These are phyloP conservation scores for Troglohyphantes excavatus DNA, from an alignment of 2,888 invertebrate genomes.

Conservation along the genomic window DNA sequence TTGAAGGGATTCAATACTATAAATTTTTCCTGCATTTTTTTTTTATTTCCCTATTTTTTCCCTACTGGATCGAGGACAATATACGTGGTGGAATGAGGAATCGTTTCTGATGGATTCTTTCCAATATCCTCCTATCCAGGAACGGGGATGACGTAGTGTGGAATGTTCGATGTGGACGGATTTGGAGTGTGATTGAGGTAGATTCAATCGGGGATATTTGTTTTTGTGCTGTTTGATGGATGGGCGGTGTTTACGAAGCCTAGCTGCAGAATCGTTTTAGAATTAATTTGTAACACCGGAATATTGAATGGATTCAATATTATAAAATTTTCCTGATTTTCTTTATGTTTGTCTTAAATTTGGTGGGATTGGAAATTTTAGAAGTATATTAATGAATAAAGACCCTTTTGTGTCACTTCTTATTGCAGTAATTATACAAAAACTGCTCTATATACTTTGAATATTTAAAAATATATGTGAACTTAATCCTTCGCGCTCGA, in stretches of 20 bases:
- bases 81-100: slow-evolving; percentile 37
- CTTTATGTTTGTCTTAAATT: neutral
- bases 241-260: neutral
- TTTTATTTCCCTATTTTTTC: slow-evolving; percentile 13
- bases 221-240: neutral
- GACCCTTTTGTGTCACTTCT: too few species aligned
- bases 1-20: too few species aligned
- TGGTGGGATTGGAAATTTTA: too few species aligned
- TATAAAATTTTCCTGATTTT: slow-evolving; percentile 32
- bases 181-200: neutral
- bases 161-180: neutral
- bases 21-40: slow-evolving; percentile 17
- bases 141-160: neutral
- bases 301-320: too few species aligned
- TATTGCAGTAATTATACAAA: too few species aligned
- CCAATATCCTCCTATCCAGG: slow-evolving; percentile 11
- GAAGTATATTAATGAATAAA: too few species aligned
- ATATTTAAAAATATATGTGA: too few species aligned
- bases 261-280: too few species aligned
- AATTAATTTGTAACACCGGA: too few species aligned
- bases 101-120: slow-evolving; percentile 21
- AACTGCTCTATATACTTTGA: too few species aligned
- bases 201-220: neutral
- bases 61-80: neutral
- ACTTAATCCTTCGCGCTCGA: too few species aligned